phyloP scores from a whole-genome alignment of 2,113 vertebrate genomes.

The Oceanites oceanicus region DNA sequence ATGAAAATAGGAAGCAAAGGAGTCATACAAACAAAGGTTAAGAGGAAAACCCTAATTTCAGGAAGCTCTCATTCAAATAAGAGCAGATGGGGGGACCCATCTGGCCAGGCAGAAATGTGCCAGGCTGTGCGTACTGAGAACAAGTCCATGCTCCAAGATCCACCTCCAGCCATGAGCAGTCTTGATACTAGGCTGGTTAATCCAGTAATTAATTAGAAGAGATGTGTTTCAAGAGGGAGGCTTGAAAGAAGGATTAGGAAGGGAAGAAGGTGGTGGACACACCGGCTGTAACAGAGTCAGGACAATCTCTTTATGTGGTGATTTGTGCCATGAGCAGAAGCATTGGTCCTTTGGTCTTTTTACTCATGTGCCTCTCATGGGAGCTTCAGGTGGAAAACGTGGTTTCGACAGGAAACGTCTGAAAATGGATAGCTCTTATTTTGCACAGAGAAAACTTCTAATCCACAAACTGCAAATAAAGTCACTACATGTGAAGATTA shows the following conservation, averaged over 20 bases:
- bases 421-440: background rate
- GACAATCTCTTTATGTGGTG: background rate
- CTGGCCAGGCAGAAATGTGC: conserved; percentile 36
- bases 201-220: conserved; percentile 45
- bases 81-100: conserved; percentile 58
- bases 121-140: conserved; percentile 41
- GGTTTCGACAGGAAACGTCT: background rate
- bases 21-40: background rate
- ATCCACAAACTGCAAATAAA: conserved; percentile 44
- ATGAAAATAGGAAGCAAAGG: background rate
- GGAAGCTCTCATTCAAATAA: conserved; percentile 7
- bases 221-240: background rate
- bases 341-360: background rate
- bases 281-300: fast-evolving
- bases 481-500: conserved; percentile 48
- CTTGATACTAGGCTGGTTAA: conserved; percentile 11
- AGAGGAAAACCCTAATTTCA: conserved; percentile 28
- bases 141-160: conserved; percentile 34
- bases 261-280: background rate
- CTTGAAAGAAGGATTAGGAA: background rate
- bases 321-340: background rate
- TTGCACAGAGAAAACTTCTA: background rate
- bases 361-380: background rate
- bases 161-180: conserved; percentile 42
- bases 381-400: background rate